phyloP scores from a whole-genome alignment of 2,113 vertebrate species.

The Seriola aureovittata region DNA sequence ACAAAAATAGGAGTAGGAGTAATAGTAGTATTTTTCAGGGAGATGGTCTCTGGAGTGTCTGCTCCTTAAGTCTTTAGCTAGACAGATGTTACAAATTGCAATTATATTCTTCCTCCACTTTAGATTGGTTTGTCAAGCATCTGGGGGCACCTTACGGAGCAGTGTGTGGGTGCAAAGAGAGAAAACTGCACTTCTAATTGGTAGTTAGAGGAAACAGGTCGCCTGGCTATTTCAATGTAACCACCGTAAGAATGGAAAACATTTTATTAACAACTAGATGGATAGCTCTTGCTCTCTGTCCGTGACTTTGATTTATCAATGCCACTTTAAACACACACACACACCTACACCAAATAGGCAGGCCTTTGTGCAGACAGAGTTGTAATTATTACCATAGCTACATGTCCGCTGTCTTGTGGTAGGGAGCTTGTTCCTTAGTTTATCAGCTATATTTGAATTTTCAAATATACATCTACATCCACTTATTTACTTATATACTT shows the following conservation, averaged over 20 bases:
- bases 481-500: background rate
- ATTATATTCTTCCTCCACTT: conserved; percentile 19
- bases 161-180: conserved; percentile 27
- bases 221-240: conserved; percentile 11
- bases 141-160: conserved; percentile 32
- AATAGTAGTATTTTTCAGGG: background rate
- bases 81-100: conserved; percentile 40
- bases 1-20: background rate
- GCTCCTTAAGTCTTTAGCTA: conserved; percentile 26
- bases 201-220: conserved; percentile 37
- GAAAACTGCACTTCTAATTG: conserved; percentile 53
- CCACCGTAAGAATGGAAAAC: conserved; percentile 27
- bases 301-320: conserved; percentile 25
- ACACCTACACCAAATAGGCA: background rate
- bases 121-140: conserved; percentile 27
- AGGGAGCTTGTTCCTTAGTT: background rate
- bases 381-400: conserved; percentile 14
- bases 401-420: background rate
- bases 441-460: background rate
- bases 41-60: conserved; percentile 19
- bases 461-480: background rate
- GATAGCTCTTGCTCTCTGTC: background rate
- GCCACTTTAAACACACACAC: background rate
- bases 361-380: background rate
- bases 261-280: conserved; percentile 28